phyloP scores from a whole-genome alignment of 2,888 invertebrate species.

The Branchipolynoe longqiensis region DNA sequence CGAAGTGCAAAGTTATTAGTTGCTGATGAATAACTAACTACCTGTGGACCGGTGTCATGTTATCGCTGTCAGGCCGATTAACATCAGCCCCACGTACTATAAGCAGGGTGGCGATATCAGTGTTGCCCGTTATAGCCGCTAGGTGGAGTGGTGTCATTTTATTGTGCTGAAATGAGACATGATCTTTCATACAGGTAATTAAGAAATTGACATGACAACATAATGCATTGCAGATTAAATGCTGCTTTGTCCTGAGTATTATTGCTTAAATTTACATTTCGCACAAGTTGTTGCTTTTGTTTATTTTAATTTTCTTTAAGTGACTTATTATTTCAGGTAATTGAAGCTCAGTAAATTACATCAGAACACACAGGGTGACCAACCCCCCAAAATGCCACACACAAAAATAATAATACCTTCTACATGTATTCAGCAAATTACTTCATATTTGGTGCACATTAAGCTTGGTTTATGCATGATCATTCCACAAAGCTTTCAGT shows the following conservation, averaged over 20 bases:
- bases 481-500: too few species aligned
- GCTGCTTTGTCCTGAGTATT: neutral
- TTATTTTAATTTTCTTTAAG: neutral
- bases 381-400: too few species aligned
- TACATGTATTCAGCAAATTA: too few species aligned
- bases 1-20: too few species aligned
- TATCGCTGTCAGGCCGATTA: constrained; percentile 66
- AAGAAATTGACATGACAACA: too few species aligned
- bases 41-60: constrained; percentile 70
- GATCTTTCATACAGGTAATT: neutral
- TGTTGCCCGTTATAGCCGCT: constrained; percentile 67
- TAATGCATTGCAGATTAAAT: too few species aligned
- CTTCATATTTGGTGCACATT: too few species aligned
- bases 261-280: neutral
- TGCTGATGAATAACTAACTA: too few species aligned
- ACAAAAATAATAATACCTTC: too few species aligned
- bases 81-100: constrained; percentile 67
- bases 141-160: constrained; percentile 67
- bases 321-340: neutral
- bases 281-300: neutral
- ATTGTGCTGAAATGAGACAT: constrained; percentile 64
- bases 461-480: too few species aligned
- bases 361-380: too few species aligned
- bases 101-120: constrained; percentile 66
- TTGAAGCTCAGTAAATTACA: too few species aligned